These are phyloP conservation scores for Mohoua ochrocephala DNA, from an alignment of 2,113 vertebrate genomes.

Conservation along the genomic window DNA sequence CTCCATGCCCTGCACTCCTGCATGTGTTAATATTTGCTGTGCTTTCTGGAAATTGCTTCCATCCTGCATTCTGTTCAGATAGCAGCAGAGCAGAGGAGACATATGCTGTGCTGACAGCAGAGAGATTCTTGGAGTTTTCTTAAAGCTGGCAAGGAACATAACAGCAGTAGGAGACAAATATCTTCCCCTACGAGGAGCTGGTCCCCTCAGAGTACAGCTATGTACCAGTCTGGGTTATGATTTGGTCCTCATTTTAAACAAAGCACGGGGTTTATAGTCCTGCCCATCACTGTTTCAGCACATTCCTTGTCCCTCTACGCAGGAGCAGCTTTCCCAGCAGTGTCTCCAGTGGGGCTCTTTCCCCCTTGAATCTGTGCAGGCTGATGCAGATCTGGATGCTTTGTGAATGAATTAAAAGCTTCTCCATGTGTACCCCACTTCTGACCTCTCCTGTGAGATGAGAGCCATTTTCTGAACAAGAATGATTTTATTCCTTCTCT, in stretches of 20 bases:
- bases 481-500: neutral
- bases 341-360: neutral
- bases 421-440: neutral
- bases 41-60: constrained; percentile 39
- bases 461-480: neutral
- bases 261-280: neutral
- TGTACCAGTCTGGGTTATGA: neutral
- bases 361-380: neutral
- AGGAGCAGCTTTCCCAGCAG: neutral
- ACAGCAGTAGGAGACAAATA: neutral
- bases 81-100: constrained; percentile 32
- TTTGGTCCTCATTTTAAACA: neutral
- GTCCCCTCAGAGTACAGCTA: neutral
- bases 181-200: neutral
- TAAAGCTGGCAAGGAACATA: neutral
- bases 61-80: constrained; percentile 28
- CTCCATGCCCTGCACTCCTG: neutral
- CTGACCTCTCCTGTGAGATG: neutral
- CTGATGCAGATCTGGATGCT: neutral
- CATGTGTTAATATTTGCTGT: constrained; percentile 29
- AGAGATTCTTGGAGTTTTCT: neutral
- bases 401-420: neutral
- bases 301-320: neutral
- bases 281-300: neutral
- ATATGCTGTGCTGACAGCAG: constrained; percentile 38